Evolutionary conservation across 2,113 vertebrate genomes (phyloP).

Genomic region (Manacus vitellinus): DNA sequence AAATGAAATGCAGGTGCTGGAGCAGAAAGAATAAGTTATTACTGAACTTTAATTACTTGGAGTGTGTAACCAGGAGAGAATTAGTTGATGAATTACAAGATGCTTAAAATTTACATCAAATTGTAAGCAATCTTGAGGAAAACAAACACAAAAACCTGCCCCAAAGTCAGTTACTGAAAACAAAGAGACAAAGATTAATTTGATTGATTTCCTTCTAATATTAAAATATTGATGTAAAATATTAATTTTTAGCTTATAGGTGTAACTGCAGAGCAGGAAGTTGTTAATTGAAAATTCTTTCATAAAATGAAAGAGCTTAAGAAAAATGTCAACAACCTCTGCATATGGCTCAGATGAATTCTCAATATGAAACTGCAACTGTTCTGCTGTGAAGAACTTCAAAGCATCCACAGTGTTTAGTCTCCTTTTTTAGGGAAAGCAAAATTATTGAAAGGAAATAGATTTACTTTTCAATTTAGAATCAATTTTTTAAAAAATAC

Average conservation of each 20-base stretch:
- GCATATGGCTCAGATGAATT: not conserved
- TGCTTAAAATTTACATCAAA: constrained; percentile 81
- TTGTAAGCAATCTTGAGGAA: constrained; percentile 68
- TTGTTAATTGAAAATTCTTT: constrained; percentile 11
- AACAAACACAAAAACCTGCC: constrained; percentile 1
- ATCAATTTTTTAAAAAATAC: not conserved
- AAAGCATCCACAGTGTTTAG: not conserved
- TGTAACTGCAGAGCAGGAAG: not conserved
- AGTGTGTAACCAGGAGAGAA: constrained; percentile 87
- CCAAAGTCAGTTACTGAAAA: constrained; percentile 36
- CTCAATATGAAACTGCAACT: not conserved
- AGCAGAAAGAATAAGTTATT: constrained; percentile 99
- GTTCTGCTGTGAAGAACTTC: not conserved
- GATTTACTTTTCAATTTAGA: not conserved
- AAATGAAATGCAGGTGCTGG: constrained; percentile 99
- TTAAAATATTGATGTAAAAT: constrained; percentile 25
- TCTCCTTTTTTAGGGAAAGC: not conserved
- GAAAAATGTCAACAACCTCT: not conserved
- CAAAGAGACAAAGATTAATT: constrained; percentile 34
- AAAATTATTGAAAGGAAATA: not conserved
- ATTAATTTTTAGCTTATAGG: not conserved
- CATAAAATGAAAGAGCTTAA: not conserved
- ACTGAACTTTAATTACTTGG: constrained; percentile 98
- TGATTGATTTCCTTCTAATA: constrained; percentile 36
- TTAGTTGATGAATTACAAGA: constrained; percentile 88